A percentile compares a stretch with the other conserved stretches of the same genome.
These are phyloP conservation scores for Entomobrya proxima DNA, from an alignment of 2,888 invertebrate species.

Conservation along the genomic window DNA sequence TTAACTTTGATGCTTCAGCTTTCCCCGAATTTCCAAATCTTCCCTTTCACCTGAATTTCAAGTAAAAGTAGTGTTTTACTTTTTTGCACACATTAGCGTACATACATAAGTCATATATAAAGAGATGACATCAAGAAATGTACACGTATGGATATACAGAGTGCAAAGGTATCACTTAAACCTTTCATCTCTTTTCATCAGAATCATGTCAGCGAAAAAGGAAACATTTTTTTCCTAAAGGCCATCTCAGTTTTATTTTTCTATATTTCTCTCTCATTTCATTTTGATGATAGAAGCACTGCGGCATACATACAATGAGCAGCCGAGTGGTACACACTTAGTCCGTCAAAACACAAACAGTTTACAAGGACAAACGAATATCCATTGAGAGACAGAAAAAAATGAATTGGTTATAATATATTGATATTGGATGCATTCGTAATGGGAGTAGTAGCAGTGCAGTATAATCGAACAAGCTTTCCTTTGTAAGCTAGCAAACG, in stretches of 20 bases:
- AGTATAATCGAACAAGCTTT: no score
- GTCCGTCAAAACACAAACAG: no score
- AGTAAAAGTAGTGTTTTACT: no score
- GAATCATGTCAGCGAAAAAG: constrained; percentile 27
- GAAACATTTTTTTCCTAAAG: constrained; percentile 46
- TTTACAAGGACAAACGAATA: no score
- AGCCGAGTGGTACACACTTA: no score
- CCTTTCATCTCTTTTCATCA: constrained; percentile 33
- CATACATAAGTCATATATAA: not conserved
- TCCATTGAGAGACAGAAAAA: no score
- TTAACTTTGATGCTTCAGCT: constrained; percentile 7
- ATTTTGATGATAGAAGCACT: constrained; percentile 38
- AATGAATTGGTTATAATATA: no score
- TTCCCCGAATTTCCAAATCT: constrained; percentile 12
- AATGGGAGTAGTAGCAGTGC: no score
- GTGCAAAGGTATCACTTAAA: not conserved
- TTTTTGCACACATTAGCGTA: no score
- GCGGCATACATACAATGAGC: no score
- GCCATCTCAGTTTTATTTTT: constrained; percentile 29
- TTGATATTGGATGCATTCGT: no score
- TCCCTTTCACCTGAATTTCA: constrained; percentile 58
- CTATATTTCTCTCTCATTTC: constrained; percentile 13
- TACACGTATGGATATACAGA: not conserved
- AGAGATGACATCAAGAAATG: not conserved
- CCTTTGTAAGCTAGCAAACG: no score